A percentile compares a stretch with the other conserved stretches of the same genome.
These are phyloP conservation scores for Eueides isabella DNA, from an alignment of 1,140 invertebrate genomes.

Conservation along the genomic window DNA sequence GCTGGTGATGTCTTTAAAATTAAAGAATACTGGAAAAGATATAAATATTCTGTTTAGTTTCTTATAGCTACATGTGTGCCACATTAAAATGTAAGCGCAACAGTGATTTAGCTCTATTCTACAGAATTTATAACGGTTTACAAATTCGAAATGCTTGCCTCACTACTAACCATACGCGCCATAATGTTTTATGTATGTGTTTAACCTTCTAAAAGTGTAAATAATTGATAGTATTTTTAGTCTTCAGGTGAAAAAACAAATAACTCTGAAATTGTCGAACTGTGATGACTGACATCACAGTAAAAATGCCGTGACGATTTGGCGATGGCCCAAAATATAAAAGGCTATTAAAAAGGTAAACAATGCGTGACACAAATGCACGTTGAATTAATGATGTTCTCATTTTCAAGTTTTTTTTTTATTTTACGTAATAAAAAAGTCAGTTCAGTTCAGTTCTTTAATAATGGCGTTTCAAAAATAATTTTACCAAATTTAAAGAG, in stretches of 20 bases:
- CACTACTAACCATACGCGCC: conserved; percentile 1
- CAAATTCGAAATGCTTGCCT: background rate
- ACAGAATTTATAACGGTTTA: conserved; percentile 15
- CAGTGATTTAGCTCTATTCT: conserved; percentile 10
- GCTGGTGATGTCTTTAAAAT: background rate
- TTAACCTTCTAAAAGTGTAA: conserved; percentile 20
- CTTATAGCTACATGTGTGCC: background rate
- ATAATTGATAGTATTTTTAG: conserved; percentile 24
- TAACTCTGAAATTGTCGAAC: background rate
- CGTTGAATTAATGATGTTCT: conserved; percentile 20
- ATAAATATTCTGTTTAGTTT: conserved; percentile 1
- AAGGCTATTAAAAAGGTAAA: conserved; percentile 19
- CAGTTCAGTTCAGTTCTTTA: too few species aligned
- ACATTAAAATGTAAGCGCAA: conserved; percentile 3
- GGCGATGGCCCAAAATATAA: conserved; percentile 15
- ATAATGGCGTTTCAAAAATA: too few species aligned
- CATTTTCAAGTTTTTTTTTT: background rate
- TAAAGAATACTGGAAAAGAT: background rate
- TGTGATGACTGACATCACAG: conserved; percentile 20
- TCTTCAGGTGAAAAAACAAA: conserved; percentile 6
- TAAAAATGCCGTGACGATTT: conserved; percentile 13
- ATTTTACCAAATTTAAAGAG: too few species aligned
- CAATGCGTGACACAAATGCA: conserved; percentile 22
- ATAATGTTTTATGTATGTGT: conserved; percentile 13
- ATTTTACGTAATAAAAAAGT: background rate